These are phyloP conservation scores for Microplitis manilae DNA, from an alignment of 2,888 invertebrate genomes.

Conservation along the genomic window DNA sequence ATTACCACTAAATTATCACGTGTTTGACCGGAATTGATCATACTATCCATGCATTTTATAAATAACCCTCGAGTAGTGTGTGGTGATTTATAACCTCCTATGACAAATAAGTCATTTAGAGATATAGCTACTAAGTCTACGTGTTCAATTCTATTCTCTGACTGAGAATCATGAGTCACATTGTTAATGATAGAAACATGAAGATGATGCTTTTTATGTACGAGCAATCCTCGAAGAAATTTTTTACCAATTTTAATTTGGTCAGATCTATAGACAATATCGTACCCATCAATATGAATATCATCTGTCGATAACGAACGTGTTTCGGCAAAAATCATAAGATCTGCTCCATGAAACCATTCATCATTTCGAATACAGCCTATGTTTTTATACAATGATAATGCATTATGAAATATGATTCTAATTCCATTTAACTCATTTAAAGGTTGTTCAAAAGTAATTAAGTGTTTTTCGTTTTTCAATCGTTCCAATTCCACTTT, in stretches of 20 bases:
- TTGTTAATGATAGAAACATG: neutral
- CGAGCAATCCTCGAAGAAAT: conserved; percentile 8
- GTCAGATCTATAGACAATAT: neutral
- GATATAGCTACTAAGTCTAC: neutral
- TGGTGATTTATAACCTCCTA: no score
- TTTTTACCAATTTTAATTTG: neutral
- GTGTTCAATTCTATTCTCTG: neutral
- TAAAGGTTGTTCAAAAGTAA: neutral
- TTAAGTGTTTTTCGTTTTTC: neutral
- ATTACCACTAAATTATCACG: no score
- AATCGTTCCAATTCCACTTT: neutral
- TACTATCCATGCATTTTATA: no score
- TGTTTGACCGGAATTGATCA: no score
- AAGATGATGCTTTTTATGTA: neutral
- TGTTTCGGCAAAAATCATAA: conserved; percentile 4
- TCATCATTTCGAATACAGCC: conserved; percentile 1
- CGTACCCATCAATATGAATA: neutral
- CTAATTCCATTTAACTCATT: no score
- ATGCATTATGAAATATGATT: no score
- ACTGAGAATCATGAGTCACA: neutral
- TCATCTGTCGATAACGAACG: neutral
- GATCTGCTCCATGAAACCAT: conserved; percentile 20
- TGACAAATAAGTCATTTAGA: neutral
- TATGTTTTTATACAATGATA: neutral
- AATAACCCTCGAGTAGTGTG: no score